A percentile compares a stretch with the other conserved stretches of the same genome.
phyloP scores from a whole-genome alignment of 2,797 vertebrate genomes.

The Coregonus ussuriensis region DNA sequence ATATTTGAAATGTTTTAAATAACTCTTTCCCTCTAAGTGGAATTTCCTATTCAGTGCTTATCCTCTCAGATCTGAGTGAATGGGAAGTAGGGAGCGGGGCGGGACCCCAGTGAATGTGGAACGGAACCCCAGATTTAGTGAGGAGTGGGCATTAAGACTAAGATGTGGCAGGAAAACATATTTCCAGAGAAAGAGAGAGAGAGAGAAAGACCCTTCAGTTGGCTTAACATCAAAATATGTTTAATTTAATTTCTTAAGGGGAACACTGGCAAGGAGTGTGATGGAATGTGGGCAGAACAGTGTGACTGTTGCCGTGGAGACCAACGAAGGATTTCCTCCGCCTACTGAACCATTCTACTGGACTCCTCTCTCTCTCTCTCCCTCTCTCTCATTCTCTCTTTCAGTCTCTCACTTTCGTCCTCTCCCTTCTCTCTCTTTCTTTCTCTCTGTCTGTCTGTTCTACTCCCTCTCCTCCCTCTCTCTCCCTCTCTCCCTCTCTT shows the following conservation, averaged over 20 bases:
- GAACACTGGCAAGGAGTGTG: constrained; percentile 38
- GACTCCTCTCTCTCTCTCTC: background rate
- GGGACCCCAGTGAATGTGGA: background rate
- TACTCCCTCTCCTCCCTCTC: background rate
- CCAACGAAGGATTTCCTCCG: constrained; percentile 57
- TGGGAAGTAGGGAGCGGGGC: background rate
- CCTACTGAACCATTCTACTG: constrained; percentile 23
- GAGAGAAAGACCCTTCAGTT: background rate
- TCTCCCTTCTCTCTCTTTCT: background rate
- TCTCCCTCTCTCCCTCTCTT: too few species aligned
- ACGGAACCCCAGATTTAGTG: background rate
- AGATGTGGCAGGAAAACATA: background rate
- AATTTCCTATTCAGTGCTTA: background rate
- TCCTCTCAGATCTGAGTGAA: background rate
- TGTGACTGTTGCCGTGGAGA: constrained; percentile 64
- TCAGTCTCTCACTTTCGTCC: background rate
- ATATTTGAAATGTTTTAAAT: background rate
- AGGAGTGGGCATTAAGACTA: background rate
- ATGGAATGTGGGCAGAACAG: constrained; percentile 50
- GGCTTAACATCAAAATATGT: constrained; percentile 1
- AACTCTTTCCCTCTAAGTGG: background rate
- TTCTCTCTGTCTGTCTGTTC: too few species aligned
- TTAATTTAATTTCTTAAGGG: constrained; percentile 1
- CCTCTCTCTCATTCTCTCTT: background rate
- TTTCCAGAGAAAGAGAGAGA: background rate